Evolutionary conservation across 2,113 vertebrate genomes (phyloP).

Genomic region (Patagioenas fasciata): DNA sequence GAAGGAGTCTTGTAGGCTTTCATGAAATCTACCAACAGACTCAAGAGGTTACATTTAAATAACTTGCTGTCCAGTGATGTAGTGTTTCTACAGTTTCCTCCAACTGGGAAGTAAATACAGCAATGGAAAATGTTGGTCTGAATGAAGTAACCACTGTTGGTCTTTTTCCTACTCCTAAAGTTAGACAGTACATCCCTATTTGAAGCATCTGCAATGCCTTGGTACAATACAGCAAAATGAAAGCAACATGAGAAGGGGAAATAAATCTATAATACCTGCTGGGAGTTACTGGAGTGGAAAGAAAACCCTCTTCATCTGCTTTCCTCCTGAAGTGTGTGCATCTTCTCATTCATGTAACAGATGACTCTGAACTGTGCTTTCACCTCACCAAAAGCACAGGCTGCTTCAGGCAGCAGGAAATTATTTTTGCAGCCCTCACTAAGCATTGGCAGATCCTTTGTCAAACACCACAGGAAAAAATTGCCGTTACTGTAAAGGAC

Average conservation of each 20-base stretch:
- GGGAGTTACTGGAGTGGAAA: conserved; percentile 35
- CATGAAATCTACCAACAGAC: neutral
- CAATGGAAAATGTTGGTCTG: neutral
- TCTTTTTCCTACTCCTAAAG: neutral
- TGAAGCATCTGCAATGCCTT: neutral
- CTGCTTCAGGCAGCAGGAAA: conserved; percentile 32
- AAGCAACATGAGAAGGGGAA: conserved; percentile 25
- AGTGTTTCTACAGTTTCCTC: neutral
- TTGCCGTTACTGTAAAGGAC: conserved; percentile 7
- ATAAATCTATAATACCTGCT: conserved; percentile 37
- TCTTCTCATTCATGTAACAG: conserved; percentile 38
- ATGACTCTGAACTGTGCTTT: conserved; percentile 33
- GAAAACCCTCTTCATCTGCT: conserved; percentile 18
- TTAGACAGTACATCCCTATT: neutral
- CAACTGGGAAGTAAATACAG: neutral
- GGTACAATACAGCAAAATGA: conserved; percentile 9
- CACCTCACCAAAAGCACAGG: conserved; percentile 7
- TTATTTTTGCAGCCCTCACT: conserved; percentile 23
- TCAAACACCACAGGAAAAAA: conserved; percentile 54
- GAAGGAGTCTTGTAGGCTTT: neutral
- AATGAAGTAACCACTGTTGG: neutral
- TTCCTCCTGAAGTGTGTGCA: neutral
- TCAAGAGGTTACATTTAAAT: neutral
- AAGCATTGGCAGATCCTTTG: conserved; percentile 35
- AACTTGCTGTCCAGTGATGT: neutral